Base-by-base conservation (phyloP, 2,888 invertebrate species). In the Eulithis testata region DNA sequence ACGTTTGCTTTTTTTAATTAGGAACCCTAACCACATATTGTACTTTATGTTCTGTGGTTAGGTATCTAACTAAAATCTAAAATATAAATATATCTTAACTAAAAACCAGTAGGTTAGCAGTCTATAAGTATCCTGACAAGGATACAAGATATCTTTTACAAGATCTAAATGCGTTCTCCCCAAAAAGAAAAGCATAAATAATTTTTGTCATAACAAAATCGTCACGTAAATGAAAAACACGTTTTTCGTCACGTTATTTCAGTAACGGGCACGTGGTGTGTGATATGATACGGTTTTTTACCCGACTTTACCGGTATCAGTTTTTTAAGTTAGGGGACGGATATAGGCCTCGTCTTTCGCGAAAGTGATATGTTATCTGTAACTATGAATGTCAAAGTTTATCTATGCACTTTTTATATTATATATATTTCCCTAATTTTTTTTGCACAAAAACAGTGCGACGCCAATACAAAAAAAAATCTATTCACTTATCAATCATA, bases 201-300 rank as follows among this genome's bases (percentile, higher is more conserved):
- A 89, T 88, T 81, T 85, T 70, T 81, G 86, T 90, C 91, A 91
- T 92, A 92, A 92, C 91, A 91, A 88, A 86, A 90, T 91, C 89
- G 84, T 91, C 92, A 91, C 91, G 90, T 88, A 90, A 86, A 91
- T 87, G 87, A 88, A 90, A 84, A 81, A 84, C 90, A 90, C 89
- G 87, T 90, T 89, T 82, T 77, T 70, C 70, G 70, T 68, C 70
- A 62, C 77, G 79, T 79, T 88, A 87, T 88, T 89, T 88, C 81
- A 31, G 67, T 63, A 63, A 57, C 63, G 56, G 57, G 56, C 67
- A 63, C 61, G 54, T 53, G 80, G 78, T 40, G 78, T 73, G 85
- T 73, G 78, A 86, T 83, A 44, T 60, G 70, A 73, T 71, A 70
- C 70, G 56, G 55, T 73, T 71, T 83, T 86, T 86, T 83, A 68